Base-by-base conservation (phyloP, 2,113 vertebrate genomes). In the Ctenodactylus gundi region DNA sequence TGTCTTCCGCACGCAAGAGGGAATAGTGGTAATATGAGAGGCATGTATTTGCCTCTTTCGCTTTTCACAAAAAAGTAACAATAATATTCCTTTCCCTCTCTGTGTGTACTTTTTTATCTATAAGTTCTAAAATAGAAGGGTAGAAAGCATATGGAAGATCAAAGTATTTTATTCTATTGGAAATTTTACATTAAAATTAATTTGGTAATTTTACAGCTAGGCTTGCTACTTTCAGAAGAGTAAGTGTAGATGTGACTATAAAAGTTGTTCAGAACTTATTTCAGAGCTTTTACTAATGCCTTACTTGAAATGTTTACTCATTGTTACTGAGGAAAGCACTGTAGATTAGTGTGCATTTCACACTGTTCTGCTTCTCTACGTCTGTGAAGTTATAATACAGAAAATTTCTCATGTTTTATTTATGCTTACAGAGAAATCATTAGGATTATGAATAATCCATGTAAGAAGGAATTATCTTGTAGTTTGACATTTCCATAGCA, bases 371-470 rank as follows among this genome's bases (percentile, higher is more conserved):
- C 60, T 87, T 70, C 36, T 68, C 29, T 57, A 55, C 78, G 46
- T 31, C 34, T 91, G 13, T 89, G 68, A 83, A 89, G 89, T 88
- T 76, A 53, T 93, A 95, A 53, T 85, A 57, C 6, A 31, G 51
- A 27, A 11, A 44, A 85, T 34, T 58, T 76, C 27, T 91, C n/a
- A 44, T 57, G 62, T 93, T 85, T 72, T 91, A 72, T 31, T 14
- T 82, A 10, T 88, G 44, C 68, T 88, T 73, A 21, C 46, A 80
- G 73, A 88, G 75, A 82, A 91, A n/a, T 89, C 67, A 46, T 75
- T 75, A 62, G 27, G 31, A 80, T 81, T 92, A 57, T 81, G 17
- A 64, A 67, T 55, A 93, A 70, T 91, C 7, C 14, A 55, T 6
- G 15, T 60, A 27, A 68, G 60, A 78, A 75, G 53, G 18, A 58